Percentiles rank a stretch among this genome's conserved stretches.
These are phyloP conservation scores for Trachelus stipa DNA, from an alignment of 2,888 invertebrate species.

Conservation along the genomic window DNA sequence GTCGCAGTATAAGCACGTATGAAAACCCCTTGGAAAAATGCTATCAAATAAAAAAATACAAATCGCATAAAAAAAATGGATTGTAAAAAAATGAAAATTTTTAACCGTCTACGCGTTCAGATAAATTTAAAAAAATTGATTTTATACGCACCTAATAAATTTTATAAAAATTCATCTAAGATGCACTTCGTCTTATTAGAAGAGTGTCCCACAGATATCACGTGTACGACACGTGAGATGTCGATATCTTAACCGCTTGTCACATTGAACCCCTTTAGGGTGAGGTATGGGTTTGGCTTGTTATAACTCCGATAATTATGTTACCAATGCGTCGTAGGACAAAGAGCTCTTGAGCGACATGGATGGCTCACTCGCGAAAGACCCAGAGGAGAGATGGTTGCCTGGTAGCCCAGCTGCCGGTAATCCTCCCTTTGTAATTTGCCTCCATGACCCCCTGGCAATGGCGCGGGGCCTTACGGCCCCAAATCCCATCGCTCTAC, in stretches of 20 bases:
- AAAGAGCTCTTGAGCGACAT: constrained; percentile 60
- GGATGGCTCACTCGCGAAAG: constrained; percentile 35
- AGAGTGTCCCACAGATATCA: constrained; percentile 19
- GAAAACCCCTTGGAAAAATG: no score
- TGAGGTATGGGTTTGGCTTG: constrained; percentile 61
- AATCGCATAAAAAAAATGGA: no score
- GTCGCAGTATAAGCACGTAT: constrained; percentile 20
- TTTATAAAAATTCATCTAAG: no score
- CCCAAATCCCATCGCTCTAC: no score
- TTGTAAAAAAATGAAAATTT: no score
- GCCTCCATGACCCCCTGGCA: constrained; percentile 62
- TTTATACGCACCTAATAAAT: background rate
- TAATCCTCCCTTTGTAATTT: constrained; percentile 68
- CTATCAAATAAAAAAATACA: no score
- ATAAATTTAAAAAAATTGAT: background rate
- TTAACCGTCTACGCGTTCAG: background rate
- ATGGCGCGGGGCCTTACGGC: constrained; percentile 48
- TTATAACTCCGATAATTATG: constrained; percentile 67
- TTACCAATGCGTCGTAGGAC: constrained; percentile 65
- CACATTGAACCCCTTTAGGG: constrained; percentile 48
- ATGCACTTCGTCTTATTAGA: no score
- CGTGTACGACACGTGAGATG: constrained; percentile 30
- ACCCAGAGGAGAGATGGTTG: constrained; percentile 50
- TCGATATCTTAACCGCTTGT: constrained; percentile 42
- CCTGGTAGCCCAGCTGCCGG: constrained; percentile 66